Conservation (phyloP, 2,888 invertebrate genomes). For the Eucera pruinosa region DNA sequence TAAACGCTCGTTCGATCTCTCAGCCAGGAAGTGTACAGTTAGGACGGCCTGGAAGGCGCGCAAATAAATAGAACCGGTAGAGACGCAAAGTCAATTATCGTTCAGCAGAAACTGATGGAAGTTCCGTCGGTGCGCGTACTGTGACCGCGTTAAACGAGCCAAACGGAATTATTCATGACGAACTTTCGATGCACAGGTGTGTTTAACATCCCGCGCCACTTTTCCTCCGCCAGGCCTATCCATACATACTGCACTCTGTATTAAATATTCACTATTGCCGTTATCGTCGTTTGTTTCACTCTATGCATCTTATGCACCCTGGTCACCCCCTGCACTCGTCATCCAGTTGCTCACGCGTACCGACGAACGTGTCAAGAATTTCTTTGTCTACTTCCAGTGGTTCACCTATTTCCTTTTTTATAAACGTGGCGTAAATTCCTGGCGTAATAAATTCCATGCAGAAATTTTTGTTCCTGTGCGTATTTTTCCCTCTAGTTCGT, state of each 20-base stretch:
- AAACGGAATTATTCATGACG: constrained; percentile 70
- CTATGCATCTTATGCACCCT: not conserved
- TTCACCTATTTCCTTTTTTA: not conserved
- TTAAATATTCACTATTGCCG: constrained; percentile 54
- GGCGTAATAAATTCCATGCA: too few relatives aligned
- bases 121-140: constrained; percentile 20
- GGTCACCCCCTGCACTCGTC: too few relatives aligned
- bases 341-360: constrained; percentile 11
- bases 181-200: constrained; percentile 68
- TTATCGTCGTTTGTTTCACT: constrained; percentile 27
- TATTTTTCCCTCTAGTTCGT: too few relatives aligned
- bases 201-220: constrained; percentile 60
- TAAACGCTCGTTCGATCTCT: constrained; percentile 47
- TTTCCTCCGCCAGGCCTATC: constrained; percentile 30
- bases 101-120: constrained; percentile 36
- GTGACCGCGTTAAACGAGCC: constrained; percentile 56
- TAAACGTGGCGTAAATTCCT: too few relatives aligned
- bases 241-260: constrained; percentile 32
- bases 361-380: constrained; percentile 25
- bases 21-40: not conserved
- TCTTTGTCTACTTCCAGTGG: not conserved
- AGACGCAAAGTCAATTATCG: constrained; percentile 67
- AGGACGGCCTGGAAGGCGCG: constrained; percentile 4
- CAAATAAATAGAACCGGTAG: constrained; percentile 63
- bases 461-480: too few relatives aligned